Evolutionary conservation across 2,797 vertebrate species (phyloP).

Genomic region (Halcyon chelicuti): DNA sequence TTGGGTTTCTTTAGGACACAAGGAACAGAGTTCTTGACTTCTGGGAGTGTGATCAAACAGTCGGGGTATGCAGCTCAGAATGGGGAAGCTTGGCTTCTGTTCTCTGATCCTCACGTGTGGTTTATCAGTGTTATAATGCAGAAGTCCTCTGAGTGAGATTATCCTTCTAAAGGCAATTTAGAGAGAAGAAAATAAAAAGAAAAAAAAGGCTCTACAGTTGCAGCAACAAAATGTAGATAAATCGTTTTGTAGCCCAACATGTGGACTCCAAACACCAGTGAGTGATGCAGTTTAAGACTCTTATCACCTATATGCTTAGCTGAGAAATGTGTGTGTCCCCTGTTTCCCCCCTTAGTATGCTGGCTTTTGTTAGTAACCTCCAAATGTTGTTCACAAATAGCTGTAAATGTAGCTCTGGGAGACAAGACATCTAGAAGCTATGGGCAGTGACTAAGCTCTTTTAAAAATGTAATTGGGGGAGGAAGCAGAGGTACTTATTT

Average conservation of each 20-base stretch:
- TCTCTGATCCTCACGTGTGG: fast-evolving
- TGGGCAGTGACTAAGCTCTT: slow-evolving; percentile 40
- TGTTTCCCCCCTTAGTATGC: background rate
- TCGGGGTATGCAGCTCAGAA: fast-evolving
- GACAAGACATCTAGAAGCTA: background rate
- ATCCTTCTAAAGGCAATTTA: background rate
- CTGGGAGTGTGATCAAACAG: background rate
- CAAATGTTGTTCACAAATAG: background rate
- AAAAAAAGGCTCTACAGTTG: background rate
- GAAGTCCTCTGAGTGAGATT: background rate
- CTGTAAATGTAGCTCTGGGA: background rate
- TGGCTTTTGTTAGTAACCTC: background rate
- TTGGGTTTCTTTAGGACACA: background rate
- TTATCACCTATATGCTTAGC: fast-evolving
- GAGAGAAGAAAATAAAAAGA: background rate
- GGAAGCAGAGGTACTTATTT: slow-evolving; percentile 5
- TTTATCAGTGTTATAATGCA: background rate
- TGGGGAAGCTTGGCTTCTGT: background rate
- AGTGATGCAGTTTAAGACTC: background rate
- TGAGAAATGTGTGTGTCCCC: background rate
- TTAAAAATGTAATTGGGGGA: background rate
- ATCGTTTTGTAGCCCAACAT: background rate
- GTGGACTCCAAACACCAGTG: background rate
- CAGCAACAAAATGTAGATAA: background rate
- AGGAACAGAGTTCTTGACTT: background rate